Evolutionary conservation across 2,113 vertebrate species (phyloP).

Genomic region (Arvicanthis niloticus): DNA sequence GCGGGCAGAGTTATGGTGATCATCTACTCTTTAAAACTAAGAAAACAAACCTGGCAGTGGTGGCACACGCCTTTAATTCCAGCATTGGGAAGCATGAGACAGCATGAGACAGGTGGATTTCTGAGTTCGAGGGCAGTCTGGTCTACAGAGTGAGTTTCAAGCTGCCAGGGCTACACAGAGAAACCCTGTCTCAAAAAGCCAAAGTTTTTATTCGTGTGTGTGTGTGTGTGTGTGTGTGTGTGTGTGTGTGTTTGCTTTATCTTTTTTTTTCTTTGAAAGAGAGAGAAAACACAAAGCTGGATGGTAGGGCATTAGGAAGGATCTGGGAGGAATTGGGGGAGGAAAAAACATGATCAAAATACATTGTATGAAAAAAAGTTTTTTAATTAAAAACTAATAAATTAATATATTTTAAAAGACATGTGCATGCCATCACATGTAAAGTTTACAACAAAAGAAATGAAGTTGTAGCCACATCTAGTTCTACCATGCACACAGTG

Average conservation of each 20-base stretch:
- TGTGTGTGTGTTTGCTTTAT: not conserved
- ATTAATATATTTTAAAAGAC: not conserved
- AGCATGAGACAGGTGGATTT: not conserved
- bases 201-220: not conserved
- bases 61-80: not conserved
- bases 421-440: not conserved
- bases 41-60: not conserved
- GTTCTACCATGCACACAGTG: not conserved
- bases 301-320: not conserved
- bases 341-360: not conserved
- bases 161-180: not conserved
- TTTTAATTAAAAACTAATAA: not conserved
- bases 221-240: not conserved
- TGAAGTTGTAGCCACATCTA: not conserved
- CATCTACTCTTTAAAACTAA: not conserved
- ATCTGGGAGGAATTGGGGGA: not conserved
- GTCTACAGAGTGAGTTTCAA: not conserved
- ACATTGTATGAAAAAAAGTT: not conserved
- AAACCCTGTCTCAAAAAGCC: not conserved
- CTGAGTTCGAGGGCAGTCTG: not conserved
- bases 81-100: not conserved
- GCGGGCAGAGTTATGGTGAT: not conserved
- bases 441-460: conserved; percentile 20
- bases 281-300: not conserved
- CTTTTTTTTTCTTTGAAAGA: not conserved